A percentile compares a stretch with the other conserved stretches of the same genome.
Conservation (phyloP, 1,140 invertebrate genomes). For the Drosophila erecta region DNA sequence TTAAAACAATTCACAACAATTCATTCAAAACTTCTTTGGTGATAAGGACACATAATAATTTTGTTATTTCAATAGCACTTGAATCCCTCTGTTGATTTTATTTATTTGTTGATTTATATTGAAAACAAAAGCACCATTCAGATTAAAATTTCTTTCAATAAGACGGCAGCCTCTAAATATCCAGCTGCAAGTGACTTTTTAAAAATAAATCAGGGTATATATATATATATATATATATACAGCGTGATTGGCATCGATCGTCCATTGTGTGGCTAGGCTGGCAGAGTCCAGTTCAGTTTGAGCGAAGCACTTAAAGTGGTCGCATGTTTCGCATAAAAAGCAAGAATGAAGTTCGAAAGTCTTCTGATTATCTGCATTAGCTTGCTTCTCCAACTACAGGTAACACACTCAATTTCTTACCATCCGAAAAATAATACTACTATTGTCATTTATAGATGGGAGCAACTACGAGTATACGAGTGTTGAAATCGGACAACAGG, state of each 20-base stretch:
- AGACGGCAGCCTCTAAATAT: constrained; percentile 14
- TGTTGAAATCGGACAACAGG: too few species aligned
- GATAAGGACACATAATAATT: not conserved
- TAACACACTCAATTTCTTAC: constrained; percentile 3
- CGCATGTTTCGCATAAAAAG: not conserved
- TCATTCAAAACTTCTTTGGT: not conserved
- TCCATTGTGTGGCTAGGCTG: constrained; percentile 5
- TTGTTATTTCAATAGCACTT: too few species aligned
- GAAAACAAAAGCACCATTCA: too few species aligned
- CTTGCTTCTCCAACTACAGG: constrained; percentile 27
- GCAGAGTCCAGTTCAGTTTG: constrained; percentile 41
- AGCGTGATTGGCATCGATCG: constrained; percentile 1
- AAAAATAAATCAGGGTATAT: not conserved
- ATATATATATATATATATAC: not conserved
- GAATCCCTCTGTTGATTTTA: too few species aligned
- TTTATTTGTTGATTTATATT: too few species aligned
- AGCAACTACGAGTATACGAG: not conserved
- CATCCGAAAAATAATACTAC: too few species aligned
- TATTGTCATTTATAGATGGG: not conserved
- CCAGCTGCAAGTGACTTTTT: not conserved
- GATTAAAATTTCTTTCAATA: not conserved
- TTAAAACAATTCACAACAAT: not conserved
- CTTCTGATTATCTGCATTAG: constrained; percentile 17
- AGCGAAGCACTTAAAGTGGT: constrained; percentile 12
- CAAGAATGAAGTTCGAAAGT: constrained; percentile 33